Evolutionary conservation across 2,113 vertebrate genomes (phyloP), one percentile per base, ranked within the genome.

Genomic region (Thunnus thynnus): DNA sequence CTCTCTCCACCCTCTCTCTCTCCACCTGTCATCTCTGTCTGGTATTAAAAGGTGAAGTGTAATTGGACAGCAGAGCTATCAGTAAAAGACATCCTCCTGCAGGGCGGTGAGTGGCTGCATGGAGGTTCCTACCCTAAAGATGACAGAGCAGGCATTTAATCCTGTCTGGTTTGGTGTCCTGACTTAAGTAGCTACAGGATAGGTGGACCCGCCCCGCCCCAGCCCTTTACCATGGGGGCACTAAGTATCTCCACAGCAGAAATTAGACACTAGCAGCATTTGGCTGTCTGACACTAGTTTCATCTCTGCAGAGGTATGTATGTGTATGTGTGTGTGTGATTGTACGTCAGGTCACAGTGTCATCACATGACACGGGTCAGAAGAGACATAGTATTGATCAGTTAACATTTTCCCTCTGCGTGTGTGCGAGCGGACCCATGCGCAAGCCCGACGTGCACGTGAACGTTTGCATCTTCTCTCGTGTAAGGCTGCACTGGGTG

Each of bases 381-480:
- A 95, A 95, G 95, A 97, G 96, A 96, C 95, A 84, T 25, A 93
- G 95, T 98, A 99, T 98, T 96, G 98, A 99, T 98, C 97, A 96
- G 96, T 96, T 99, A 97, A 97, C 97, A 97, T 98, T 98, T 98
- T 96, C 95, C 61, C 64, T 57, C 54, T 70, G 36, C 67, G 67
- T 70, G 55, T 73, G 65, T 60, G 67, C 14, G 27, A 5, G 20
- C 11, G 13, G 10, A 41, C 22, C 16, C 18, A 50, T 22, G 63
- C 54, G 65, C 25, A 25, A 54, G 72, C 62, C n/a, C 7, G 64
- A n/a, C 0, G 13, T 9, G 56, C 4, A 55, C 14, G n/a, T 65
- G 57, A 18, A 48, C 2, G 58, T 44, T 63, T 78, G 56, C 44
- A 55, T 88, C 72, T 80, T 48, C 47, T 17, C 70, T 75, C 36